phyloP scores from a whole-genome alignment of 2,113 vertebrate species.

The Pao palembangensis region DNA sequence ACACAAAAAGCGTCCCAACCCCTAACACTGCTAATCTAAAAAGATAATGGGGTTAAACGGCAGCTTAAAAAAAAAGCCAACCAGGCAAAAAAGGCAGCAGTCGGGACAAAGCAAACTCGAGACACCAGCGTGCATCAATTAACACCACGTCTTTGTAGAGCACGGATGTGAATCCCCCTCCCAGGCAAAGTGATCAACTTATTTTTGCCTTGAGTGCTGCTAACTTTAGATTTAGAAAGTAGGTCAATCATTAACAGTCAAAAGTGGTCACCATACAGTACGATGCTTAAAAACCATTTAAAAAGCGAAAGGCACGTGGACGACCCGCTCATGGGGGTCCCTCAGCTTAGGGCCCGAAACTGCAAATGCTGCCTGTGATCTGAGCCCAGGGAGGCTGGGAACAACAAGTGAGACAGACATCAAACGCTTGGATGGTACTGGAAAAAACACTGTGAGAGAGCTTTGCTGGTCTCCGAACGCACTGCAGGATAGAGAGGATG shows the following conservation, averaged over 20 bases:
- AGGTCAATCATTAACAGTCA: conserved; percentile 48
- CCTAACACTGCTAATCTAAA: conserved; percentile 38
- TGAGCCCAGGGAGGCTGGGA: conserved; percentile 26
- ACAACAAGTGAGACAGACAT: conserved; percentile 52
- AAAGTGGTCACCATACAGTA: conserved; percentile 24
- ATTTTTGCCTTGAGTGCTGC: conserved; percentile 28
- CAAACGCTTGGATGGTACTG: conserved; percentile 42
- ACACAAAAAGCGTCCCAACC: conserved; percentile 7
- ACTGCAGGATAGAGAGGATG: conserved; percentile 12
- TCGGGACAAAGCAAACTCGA: conserved; percentile 37
- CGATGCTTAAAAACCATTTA: conserved; percentile 16
- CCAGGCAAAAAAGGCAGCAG: conserved; percentile 37
- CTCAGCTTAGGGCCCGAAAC: conserved; percentile 30
- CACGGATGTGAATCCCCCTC: conserved; percentile 29
- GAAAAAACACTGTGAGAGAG: conserved; percentile 42
- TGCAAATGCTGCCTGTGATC: conserved; percentile 45
- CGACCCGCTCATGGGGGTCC: conserved; percentile 26
- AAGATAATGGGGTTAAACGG: conserved; percentile 54
- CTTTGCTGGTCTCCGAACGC: conserved; percentile 12
- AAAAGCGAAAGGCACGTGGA: conserved; percentile 5
- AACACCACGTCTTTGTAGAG: conserved; percentile 39
- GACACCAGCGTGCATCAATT: conserved; percentile 52
- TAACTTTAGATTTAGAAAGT: conserved; percentile 56
- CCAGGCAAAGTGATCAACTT: conserved; percentile 19
- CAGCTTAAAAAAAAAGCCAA: conserved; percentile 36